These are phyloP conservation scores for Acrobasis repandana DNA, from an alignment of 2,888 invertebrate genomes.

Conservation along the genomic window DNA sequence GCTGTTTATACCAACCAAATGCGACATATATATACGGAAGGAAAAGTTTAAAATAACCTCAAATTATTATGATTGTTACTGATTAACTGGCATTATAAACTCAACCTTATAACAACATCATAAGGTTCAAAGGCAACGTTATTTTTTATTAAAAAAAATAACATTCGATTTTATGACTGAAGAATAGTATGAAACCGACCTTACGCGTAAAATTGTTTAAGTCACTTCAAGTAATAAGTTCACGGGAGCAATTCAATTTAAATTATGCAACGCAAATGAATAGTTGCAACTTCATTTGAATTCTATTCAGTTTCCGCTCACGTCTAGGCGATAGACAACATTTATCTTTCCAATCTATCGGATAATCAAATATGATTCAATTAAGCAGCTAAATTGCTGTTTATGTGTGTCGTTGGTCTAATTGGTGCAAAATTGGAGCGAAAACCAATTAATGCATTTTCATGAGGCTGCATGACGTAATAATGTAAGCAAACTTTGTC, in stretches of 20 bases:
- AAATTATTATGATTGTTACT: no score
- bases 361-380: slow-evolving; percentile 15
- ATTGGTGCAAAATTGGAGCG: slow-evolving; percentile 4
- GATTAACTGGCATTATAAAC: no score
- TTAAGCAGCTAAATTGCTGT: neutral
- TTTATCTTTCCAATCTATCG: slow-evolving; percentile 9
- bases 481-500: no score
- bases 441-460: neutral
- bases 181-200: slow-evolving; percentile 1
- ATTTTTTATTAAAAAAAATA: no score
- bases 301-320: slow-evolving; percentile 7
- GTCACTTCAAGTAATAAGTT: neutral
- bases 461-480: neutral
- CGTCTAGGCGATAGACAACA: neutral
- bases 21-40: no score
- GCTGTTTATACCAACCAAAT: no score
- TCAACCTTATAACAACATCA: no score
- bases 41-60: no score
- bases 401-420: neutral
- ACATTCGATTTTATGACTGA: neutral
- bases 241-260: neutral
- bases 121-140: no score
- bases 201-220: neutral
- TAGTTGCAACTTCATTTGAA: slow-evolving; percentile 9
- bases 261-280: slow-evolving; percentile 7